Evolutionary conservation across 92 coral and sea anemone species (phyloP).

Genomic region (Epizoanthus fatuus): DNA sequence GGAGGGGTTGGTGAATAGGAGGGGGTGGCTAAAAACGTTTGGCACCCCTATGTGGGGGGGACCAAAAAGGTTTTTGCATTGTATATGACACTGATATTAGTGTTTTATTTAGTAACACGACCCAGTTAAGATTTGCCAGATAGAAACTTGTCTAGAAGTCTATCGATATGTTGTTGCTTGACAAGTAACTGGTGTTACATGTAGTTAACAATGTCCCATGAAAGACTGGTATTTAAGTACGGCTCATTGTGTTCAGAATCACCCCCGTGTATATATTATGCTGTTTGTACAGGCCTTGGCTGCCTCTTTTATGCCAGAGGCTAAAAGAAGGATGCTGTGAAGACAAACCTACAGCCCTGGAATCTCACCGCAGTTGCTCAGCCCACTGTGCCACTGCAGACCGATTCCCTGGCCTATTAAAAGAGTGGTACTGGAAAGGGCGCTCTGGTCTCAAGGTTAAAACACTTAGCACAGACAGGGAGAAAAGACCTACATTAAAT

Average conservation of each 20-base stretch:
- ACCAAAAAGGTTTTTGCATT: no score
- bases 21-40: no score
- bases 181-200: not conserved
- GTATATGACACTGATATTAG: no score
- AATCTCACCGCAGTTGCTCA: not conserved
- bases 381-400: not conserved
- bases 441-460: not conserved
- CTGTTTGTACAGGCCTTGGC: not conserved
- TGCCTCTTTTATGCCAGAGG: not conserved
- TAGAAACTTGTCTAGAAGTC: not conserved
- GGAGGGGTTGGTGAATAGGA: no score
- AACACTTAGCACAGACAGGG: not conserved
- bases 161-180: not conserved
- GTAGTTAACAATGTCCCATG: not conserved
- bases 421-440: not conserved
- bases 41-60: no score
- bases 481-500: not conserved
- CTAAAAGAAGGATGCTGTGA: not conserved
- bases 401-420: not conserved
- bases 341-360: not conserved
- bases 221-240: not conserved
- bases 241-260: not conserved
- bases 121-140: not conserved
- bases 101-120: no score
- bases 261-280: not conserved